These are phyloP conservation scores for Nothobranchius kuhntae DNA, from an alignment of 2,113 vertebrate species.

Conservation along the genomic window DNA sequence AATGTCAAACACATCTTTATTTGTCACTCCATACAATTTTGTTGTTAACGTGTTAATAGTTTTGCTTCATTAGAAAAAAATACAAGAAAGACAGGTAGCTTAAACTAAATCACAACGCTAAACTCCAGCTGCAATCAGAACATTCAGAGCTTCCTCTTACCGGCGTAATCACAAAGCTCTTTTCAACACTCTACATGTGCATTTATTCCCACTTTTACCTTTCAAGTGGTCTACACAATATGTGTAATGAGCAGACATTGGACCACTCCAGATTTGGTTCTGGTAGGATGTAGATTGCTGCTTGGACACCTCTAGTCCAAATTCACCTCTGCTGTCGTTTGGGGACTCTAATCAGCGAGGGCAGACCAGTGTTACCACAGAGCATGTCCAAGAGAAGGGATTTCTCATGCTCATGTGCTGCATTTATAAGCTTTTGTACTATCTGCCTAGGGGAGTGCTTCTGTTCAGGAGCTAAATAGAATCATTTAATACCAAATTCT, in stretches of 20 bases:
- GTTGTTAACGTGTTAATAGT: no score
- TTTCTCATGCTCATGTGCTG: not conserved
- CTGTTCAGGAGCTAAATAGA: not conserved
- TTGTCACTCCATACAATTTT: no score
- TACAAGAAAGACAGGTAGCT: no score
- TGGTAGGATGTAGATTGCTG: slow-evolving; percentile 34
- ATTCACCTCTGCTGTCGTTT: slow-evolving; percentile 42
- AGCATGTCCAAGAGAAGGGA: not conserved
- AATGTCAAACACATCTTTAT: no score
- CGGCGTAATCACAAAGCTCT: not conserved
- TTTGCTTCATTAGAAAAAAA: no score
- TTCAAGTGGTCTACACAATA: slow-evolving; percentile 45
- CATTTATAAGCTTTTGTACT: not conserved
- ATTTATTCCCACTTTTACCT: not conserved
- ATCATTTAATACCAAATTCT: no score
- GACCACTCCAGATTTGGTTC: slow-evolving; percentile 9
- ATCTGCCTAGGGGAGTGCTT: not conserved
- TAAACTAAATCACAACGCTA: no score
- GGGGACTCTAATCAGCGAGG: slow-evolving; percentile 47
- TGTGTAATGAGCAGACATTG: slow-evolving; percentile 38
- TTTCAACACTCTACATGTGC: not conserved
- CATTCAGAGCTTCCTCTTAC: not conserved
- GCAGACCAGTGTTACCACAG: not conserved
- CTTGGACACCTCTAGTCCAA: slow-evolving; percentile 38
- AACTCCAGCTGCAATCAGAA: not conserved